A percentile compares a stretch with the other conserved stretches of the same genome.
These are phyloP conservation scores for Alloplasta piceator DNA, from an alignment of 2,888 invertebrate species.

Conservation along the genomic window DNA sequence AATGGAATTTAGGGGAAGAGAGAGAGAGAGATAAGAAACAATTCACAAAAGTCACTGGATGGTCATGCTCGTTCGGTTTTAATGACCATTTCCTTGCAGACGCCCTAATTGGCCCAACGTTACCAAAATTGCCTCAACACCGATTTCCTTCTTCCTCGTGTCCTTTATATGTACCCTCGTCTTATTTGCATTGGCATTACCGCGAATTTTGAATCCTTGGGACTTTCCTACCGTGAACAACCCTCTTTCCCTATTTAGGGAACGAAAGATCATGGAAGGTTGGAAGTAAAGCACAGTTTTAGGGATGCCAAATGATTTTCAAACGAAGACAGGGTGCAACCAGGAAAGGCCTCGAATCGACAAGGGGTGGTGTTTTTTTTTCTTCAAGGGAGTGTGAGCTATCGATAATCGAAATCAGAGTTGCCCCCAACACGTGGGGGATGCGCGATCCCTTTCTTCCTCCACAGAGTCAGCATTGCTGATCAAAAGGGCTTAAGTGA, in stretches of 20 bases:
- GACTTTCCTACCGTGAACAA: too few species aligned
- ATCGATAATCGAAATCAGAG: slow-evolving; percentile 82
- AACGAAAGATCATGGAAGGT: slow-evolving; percentile 1
- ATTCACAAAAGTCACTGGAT: slow-evolving; percentile 17
- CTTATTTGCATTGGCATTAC: not conserved
- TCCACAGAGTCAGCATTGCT: not conserved
- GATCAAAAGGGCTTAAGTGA: too few species aligned
- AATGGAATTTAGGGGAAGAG: slow-evolving; percentile 21
- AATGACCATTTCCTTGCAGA: not conserved
- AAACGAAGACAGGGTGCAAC: slow-evolving; percentile 3
- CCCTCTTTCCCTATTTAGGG: not conserved
- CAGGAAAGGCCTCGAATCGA: slow-evolving; percentile 72
- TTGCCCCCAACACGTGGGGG: slow-evolving; percentile 68
- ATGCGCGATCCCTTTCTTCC: slow-evolving; percentile 64
- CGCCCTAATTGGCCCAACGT: not conserved
- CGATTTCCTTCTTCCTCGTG: too few species aligned
- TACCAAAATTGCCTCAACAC: not conserved
- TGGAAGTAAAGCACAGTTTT: slow-evolving; percentile 6
- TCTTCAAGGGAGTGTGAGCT: slow-evolving; percentile 80
- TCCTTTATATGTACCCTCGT: not conserved
- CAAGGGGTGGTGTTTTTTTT: slow-evolving; percentile 72
- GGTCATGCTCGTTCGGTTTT: not conserved
- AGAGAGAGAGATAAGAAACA: slow-evolving; percentile 8
- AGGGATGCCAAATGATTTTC: slow-evolving; percentile 21
- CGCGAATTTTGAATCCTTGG: too few species aligned